These are phyloP conservation scores for Nesospiza acunhae DNA, from an alignment of 2,113 vertebrate genomes.

Conservation along the genomic window DNA sequence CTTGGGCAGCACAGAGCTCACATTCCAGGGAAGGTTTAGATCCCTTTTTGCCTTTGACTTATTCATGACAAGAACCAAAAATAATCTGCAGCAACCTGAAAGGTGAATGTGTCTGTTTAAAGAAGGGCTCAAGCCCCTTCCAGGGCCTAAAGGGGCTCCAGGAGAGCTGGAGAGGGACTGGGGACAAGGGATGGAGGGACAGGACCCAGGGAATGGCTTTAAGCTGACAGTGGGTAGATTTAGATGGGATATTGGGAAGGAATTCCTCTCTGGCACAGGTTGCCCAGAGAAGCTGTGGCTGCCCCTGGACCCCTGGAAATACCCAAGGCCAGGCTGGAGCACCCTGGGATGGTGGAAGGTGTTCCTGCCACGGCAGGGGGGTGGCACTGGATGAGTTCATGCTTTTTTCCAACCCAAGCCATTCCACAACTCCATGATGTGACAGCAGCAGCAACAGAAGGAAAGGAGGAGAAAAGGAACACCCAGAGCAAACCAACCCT, in stretches of 20 bases:
- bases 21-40: not conserved
- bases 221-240: too few species aligned
- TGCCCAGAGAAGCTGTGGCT: not conserved
- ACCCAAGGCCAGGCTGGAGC: not conserved
- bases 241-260: not conserved
- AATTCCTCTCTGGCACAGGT: not conserved
- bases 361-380: not conserved
- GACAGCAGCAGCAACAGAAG: not conserved
- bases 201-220: not conserved
- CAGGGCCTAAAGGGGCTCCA: not conserved
- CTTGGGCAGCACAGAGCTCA: not conserved
- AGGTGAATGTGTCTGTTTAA: not conserved
- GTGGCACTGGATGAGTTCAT: not conserved
- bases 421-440: not conserved
- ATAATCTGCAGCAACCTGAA: not conserved
- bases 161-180: not conserved
- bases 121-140: not conserved
- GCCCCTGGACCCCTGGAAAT: not conserved
- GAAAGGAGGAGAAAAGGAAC: not conserved
- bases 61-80: not conserved
- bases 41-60: not conserved
- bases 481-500: rapidly evolving
- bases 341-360: not conserved
- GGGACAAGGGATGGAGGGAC: not conserved
- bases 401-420: not conserved